Conservation (phyloP, 2,113 vertebrate species). For the Xiphophorus maculatus region DNA sequence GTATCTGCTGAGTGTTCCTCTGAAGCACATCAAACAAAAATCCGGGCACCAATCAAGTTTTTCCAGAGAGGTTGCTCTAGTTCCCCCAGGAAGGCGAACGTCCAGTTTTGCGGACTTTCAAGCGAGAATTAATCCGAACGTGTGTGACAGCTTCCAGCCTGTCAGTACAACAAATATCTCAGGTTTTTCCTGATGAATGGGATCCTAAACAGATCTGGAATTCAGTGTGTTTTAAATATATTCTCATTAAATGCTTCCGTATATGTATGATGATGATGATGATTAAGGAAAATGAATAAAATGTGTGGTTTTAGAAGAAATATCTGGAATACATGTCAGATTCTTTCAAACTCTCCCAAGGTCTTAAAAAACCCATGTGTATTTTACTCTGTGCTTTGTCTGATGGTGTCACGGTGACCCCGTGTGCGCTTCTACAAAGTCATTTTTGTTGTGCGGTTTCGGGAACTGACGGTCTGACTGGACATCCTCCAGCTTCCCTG, state of each 20-base stretch:
- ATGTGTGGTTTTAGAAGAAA: background rate
- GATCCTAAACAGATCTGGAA: background rate
- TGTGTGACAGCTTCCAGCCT: background rate
- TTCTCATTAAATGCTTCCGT: no score
- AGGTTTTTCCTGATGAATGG: background rate
- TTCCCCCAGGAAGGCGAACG: fast-evolving
- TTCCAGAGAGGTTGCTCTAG: background rate
- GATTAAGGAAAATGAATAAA: no score
- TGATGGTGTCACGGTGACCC: no score
- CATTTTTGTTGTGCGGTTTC: no score
- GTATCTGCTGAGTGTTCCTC: background rate
- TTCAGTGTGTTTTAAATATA: no score
- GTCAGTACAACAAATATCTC: background rate
- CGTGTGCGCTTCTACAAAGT: no score
- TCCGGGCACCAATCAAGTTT: background rate
- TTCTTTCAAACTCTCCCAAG: background rate
- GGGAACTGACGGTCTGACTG: no score
- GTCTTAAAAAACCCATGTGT: no score
- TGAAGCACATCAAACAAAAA: background rate
- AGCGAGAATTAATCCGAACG: background rate
- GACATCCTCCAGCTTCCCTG: no score
- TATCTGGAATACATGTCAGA: background rate
- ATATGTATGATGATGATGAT: no score
- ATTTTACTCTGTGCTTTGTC: no score
- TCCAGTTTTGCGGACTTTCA: background rate